Evolutionary conservation across 1,140 invertebrate species (phyloP), one percentile per base, ranked within the genome.

Genomic region (Dreissena rostriformis): DNA sequence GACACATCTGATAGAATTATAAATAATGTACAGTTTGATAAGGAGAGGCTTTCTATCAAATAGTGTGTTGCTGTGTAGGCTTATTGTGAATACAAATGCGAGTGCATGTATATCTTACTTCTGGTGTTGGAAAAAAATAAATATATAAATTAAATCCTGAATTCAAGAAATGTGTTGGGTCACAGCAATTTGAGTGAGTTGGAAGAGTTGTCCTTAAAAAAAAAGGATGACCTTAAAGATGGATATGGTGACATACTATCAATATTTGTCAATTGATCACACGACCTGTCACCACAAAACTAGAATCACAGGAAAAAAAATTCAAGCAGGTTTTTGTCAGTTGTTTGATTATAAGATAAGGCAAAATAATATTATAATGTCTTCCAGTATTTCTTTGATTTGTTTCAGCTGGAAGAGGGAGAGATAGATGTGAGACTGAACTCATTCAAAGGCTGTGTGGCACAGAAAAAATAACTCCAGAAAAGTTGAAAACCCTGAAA

Each of bases 401-500:
- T 80, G 39, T 88, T 84, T 52, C 85, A 88, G 86, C 78, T 91
- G 2, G 90, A 91, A 81, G 90, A 91, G 77, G 90, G 90, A 29
- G 90, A 91, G 82, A 86, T 91, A 28, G 90, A 91, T 87, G 87
- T 91, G 0, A 68, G 90, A 68, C 70, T 91, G 49, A 89, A 88
- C 77, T 89, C 90, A 29, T 91, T 89, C 76, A 91, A 91, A 87
- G 90, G 88, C 53, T 91, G 90, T 78, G 70, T 89, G 24, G 84
- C 84, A 14, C 88, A 89, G 28, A 68, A 67, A 24, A 66, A 73
- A 73, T 72, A 78, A 29, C n/a, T 39, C 39, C 39, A 5, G 39
- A 39, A 8, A 39, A 39, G 39, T 39, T 39, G 39, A 39, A 39
- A 39, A 39, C 39, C 39, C 39, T 39, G 39, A 39, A 39, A 39